Base-by-base conservation (phyloP, 2,797 vertebrate species). In the Allochrocebus solatus region DNA sequence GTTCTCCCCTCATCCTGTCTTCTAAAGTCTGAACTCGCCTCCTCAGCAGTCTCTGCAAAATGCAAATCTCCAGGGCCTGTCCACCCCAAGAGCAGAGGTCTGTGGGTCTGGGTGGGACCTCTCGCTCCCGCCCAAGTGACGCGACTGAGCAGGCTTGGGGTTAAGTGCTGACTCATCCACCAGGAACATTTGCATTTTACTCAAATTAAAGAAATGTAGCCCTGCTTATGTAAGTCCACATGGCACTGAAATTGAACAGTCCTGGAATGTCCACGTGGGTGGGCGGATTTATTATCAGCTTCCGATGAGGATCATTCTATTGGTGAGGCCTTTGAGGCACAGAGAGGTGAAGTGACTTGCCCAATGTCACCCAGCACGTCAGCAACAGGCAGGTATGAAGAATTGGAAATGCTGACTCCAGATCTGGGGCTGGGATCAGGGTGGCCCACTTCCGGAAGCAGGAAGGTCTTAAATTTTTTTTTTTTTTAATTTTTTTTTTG, bases 311-410 rank as follows among this genome's bases (percentile, higher is more conserved):
- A 8, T 64, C 61, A 12, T 80, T 61, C 21, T 59, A 81, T 13
- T 28, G 74, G 80, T 36, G 89, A 91, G 43, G 61, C 5, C 85
- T 75, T 36, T 36, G 78, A 53, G 86, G 75, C 93, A 36, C 78
- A 86, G 82, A 94, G 78, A 93, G 4, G 12, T 64, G 72, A 97
- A 86, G 53, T 72, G 75, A 89, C 74, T 93, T 92, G 55, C 43
- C 53, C 8, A 59, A 57, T 75, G 43, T 87, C 94, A 70, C 81
- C 74, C 33, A 74, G 91, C 41, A 67, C 53, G 36, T 43, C 59
- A 57, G 48, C 33, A 26, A 92, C 55, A 91, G 67, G 61, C 24
- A 82, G 41, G 48, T 33, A 39, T 57, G 95, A 93, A 82, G 79
- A 89, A 30, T 0, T n/a, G 48, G 84, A 88, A 55, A 55, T 80